Percentiles rank a stretch among this genome's conserved stretches.
Evolutionary conservation across 1,140 invertebrate genomes (phyloP).

Genomic region (Sinella curviseta): DNA sequence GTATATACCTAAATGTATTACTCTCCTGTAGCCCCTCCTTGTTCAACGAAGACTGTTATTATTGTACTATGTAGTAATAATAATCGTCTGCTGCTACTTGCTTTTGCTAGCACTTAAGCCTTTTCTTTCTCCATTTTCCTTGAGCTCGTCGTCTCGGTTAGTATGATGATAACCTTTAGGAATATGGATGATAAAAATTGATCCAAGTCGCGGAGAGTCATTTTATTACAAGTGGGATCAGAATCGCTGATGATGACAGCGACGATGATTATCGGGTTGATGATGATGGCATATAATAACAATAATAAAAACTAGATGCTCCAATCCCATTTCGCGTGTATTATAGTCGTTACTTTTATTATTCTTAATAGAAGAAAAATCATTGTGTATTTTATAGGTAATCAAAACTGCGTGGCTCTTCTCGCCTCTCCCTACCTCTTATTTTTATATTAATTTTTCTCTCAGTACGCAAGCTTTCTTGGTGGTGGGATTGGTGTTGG

Average conservation of each 20-base stretch:
- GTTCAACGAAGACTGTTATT: too few species aligned
- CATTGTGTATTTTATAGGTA: slow-evolving; percentile 1
- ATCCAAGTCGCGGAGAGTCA: neutral
- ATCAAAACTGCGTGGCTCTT: too few species aligned
- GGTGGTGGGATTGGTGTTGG: too few species aligned
- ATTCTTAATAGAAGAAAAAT: neutral
- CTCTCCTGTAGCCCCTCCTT: too few species aligned
- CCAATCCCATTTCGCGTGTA: too few species aligned
- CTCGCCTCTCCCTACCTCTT: too few species aligned
- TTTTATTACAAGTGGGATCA: slow-evolving; percentile 5
- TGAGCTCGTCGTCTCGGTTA: neutral
- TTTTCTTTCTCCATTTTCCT: neutral
- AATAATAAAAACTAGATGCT: neutral
- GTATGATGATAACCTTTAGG: too few species aligned
- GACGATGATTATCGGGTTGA: neutral
- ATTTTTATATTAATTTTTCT: too few species aligned
- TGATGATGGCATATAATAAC: slow-evolving; percentile 3
- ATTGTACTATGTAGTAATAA: too few species aligned
- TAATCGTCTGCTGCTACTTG: too few species aligned
- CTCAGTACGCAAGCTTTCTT: too few species aligned
- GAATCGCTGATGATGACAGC: neutral
- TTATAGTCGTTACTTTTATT: too few species aligned
- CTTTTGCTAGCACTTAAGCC: neutral
- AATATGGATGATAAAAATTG: neutral
- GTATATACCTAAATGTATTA: neutral